Evolutionary conservation across 2,888 invertebrate genomes (phyloP).

Genomic region (Platycnemis pennipes): DNA sequence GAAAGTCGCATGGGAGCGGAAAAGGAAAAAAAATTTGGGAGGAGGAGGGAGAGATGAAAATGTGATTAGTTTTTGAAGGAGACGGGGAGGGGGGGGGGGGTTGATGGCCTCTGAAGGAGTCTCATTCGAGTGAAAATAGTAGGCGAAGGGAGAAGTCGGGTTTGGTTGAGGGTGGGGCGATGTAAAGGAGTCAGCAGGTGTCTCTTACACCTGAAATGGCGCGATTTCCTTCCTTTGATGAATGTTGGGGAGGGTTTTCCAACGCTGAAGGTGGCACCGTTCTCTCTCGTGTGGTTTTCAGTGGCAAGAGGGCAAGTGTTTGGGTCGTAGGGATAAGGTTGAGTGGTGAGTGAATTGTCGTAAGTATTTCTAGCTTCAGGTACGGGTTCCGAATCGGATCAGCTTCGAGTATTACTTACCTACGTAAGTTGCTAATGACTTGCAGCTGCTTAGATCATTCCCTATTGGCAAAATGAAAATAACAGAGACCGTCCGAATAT

Average conservation of each 20-base stretch:
- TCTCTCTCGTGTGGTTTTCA: not conserved
- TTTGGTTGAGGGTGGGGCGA: not conserved
- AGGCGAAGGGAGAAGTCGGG: not conserved
- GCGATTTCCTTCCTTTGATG: not conserved
- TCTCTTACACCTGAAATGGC: not conserved
- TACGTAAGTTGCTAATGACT: too few relatives aligned
- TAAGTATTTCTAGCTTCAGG: not conserved
- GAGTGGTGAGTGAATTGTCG: not conserved
- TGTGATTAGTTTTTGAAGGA: not conserved
- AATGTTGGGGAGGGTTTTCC: not conserved
- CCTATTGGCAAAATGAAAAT: too few relatives aligned
- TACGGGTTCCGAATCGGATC: not conserved
- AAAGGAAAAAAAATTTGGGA: not conserved
- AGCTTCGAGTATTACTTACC: not conserved
- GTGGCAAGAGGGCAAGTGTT: not conserved
- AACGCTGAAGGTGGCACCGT: not conserved
- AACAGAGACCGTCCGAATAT: too few relatives aligned
- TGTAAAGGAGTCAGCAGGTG: not conserved
- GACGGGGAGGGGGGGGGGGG: not conserved
- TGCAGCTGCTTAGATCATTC: too few relatives aligned
- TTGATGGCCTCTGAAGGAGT: not conserved
- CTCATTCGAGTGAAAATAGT: not conserved
- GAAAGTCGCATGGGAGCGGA: not conserved
- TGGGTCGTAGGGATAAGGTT: not conserved
- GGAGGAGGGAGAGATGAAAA: not conserved